These are phyloP conservation scores for Phlogophora meticulosa DNA, from an alignment of 2,888 invertebrate species.

Conservation along the genomic window DNA sequence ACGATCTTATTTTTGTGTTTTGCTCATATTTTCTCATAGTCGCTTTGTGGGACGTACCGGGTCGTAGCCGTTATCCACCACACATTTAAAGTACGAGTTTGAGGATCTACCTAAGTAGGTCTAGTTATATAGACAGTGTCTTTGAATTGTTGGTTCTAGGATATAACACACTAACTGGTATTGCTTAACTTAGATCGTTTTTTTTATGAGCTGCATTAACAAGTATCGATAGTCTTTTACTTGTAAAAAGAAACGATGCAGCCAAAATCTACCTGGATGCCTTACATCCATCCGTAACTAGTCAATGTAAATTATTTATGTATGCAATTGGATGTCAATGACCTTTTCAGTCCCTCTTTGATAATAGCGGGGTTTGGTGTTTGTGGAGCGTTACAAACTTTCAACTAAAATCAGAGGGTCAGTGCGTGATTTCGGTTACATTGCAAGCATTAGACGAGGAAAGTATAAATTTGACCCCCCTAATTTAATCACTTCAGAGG, in stretches of 20 bases:
- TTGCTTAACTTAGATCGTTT: too few relatives aligned
- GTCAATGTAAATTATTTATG: not conserved
- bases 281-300: not conserved
- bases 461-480: conserved; percentile 56
- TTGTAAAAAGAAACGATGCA: not conserved
- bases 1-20: not conserved
- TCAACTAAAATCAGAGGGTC: conserved; percentile 54
- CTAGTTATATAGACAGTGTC: too few relatives aligned
- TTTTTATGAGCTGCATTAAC: too few relatives aligned
- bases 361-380: conserved; percentile 21
- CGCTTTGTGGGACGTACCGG: not conserved
- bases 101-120: too few relatives aligned
- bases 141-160: too few relatives aligned
- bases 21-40: conserved; percentile 6
- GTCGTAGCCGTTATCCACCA: not conserved
- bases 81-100: not conserved
- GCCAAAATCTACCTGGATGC: conserved; percentile 4
- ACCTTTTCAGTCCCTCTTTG: conserved; percentile 45
- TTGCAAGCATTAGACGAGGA: conserved; percentile 69
- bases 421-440: conserved; percentile 74
- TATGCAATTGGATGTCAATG: conserved; percentile 34
- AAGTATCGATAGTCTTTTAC: too few relatives aligned
- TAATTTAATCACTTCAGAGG: conserved; percentile 59
- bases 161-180: too few relatives aligned
- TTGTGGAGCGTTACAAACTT: conserved; percentile 31